A percentile compares a stretch with the other conserved stretches of the same genome.
phyloP scores from a whole-genome alignment of 1,140 invertebrate genomes.

The Penaeus indicus region DNA sequence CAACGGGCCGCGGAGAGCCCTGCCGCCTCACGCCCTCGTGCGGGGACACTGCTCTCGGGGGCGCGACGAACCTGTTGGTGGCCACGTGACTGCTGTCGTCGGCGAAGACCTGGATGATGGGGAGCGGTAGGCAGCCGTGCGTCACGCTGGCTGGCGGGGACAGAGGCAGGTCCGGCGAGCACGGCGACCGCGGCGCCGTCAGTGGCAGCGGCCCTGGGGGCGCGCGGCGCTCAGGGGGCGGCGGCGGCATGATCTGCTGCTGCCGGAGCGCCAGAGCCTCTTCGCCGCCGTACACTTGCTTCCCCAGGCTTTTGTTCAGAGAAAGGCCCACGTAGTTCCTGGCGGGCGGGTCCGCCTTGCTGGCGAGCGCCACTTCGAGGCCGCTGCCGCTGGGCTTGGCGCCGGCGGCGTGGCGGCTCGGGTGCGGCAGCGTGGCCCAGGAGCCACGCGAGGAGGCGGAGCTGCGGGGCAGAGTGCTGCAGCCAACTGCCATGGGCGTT shows the following conservation, averaged over 20 bases:
- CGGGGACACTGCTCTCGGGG: not conserved
- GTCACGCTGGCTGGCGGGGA: not conserved
- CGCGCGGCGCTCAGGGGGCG: not conserved
- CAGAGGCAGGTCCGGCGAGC: not conserved
- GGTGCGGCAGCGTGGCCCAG: not conserved
- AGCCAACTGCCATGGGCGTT: constrained; percentile 65
- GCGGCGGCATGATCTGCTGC: constrained; percentile 39
- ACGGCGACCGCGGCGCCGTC: not conserved
- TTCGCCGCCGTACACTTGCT: not conserved
- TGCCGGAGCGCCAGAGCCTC: not conserved
- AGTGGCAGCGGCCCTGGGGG: not conserved
- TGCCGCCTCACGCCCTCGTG: not conserved
- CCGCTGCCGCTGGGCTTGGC: too few species aligned
- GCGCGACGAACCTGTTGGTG: constrained; percentile 46
- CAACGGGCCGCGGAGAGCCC: not conserved
- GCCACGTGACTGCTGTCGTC: constrained; percentile 51
- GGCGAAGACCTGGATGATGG: constrained; percentile 48
- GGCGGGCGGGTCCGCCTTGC: too few species aligned
- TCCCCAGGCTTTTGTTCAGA: too few species aligned
- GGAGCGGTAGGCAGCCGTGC: constrained; percentile 27
- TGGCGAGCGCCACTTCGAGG: too few species aligned
- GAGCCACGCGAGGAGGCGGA: not conserved
- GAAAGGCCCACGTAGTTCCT: too few species aligned
- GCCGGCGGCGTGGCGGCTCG: too few species aligned
- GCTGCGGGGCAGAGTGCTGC: constrained; percentile 69